Conservation (phyloP, 2,113 vertebrate genomes). For the Parus major region DNA sequence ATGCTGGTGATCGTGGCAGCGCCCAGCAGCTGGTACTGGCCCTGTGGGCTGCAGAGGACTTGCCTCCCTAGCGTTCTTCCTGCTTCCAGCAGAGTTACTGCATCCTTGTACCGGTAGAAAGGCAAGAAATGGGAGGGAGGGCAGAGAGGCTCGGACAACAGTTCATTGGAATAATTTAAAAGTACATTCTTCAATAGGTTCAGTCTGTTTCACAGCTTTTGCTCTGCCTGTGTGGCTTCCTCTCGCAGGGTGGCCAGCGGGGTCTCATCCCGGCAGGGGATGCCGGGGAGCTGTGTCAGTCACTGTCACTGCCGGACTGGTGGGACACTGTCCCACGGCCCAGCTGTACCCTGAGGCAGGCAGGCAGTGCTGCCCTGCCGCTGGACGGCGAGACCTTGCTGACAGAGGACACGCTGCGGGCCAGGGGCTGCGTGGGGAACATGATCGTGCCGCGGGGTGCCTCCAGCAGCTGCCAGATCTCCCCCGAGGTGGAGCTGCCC, state of each 20-base stretch:
- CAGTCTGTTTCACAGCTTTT: slow-evolving; percentile 34
- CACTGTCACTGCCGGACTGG: neutral
- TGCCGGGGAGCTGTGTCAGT: neutral
- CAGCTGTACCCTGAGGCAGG: slow-evolving; percentile 70
- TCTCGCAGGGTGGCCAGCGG: neutral
- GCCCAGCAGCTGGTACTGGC: neutral
- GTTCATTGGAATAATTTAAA: slow-evolving; percentile 14
- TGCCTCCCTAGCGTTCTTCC: neutral
- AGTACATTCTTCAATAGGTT: neutral
- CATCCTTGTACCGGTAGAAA: neutral
- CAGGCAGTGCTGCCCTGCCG: slow-evolving; percentile 63
- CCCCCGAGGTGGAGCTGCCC: slow-evolving; percentile 61
- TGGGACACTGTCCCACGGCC: neutral
- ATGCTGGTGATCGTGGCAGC: neutral
- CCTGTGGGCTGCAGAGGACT: neutral
- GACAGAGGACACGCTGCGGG: neutral
- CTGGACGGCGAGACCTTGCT: slow-evolving; percentile 48
- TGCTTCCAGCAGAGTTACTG: neutral
- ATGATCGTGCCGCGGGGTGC: slow-evolving; percentile 77
- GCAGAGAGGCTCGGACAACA: neutral
- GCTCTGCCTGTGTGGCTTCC: neutral
- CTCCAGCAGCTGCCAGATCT: slow-evolving; percentile 84
- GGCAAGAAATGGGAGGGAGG: neutral
- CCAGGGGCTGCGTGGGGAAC: slow-evolving; percentile 67
- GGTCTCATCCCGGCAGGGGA: neutral